phyloP scores from a whole-genome alignment of 2,113 vertebrate species.

The Bothrops jararaca region DNA sequence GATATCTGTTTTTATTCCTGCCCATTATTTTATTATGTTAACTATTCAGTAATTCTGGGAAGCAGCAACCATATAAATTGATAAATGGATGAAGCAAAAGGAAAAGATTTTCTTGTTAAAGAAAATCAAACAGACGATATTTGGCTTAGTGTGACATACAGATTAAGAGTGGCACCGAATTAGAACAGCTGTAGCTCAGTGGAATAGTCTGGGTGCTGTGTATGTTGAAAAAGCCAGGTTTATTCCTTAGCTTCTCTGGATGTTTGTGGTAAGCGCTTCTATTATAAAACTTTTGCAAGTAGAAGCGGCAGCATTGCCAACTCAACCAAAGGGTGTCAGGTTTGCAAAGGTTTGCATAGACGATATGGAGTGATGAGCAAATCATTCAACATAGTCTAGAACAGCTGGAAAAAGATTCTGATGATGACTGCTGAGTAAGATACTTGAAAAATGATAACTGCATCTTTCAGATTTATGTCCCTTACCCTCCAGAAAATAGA shows the following conservation, averaged over 20 bases:
- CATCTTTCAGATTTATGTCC: not conserved
- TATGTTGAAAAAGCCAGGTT: not conserved
- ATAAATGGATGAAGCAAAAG: not conserved
- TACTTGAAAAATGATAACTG: too few relatives aligned
- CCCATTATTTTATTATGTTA: not conserved
- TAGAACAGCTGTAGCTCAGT: not conserved
- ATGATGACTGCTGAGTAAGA: not conserved
- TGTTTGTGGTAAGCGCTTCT: not conserved
- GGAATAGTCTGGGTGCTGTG: not conserved
- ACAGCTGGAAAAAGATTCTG: not conserved
- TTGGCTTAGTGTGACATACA: not conserved
- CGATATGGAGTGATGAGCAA: not conserved
- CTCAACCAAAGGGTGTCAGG: too few relatives aligned
- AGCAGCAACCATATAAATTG: not conserved
- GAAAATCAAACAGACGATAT: not conserved
- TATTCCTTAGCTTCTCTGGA: not conserved
- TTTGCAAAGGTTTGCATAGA: not conserved
- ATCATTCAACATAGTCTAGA: not conserved
- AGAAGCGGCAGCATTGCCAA: not conserved
- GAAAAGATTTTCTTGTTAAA: not conserved
- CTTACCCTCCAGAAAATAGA: not conserved
- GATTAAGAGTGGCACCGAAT: not conserved
- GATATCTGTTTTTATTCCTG: not conserved
- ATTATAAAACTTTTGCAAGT: not conserved
- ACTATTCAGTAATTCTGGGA: not conserved